Percentiles rank a stretch among this genome's conserved stretches.
Conservation (phyloP, 2,888 invertebrate genomes). For the Iselma pallidipennis region DNA sequence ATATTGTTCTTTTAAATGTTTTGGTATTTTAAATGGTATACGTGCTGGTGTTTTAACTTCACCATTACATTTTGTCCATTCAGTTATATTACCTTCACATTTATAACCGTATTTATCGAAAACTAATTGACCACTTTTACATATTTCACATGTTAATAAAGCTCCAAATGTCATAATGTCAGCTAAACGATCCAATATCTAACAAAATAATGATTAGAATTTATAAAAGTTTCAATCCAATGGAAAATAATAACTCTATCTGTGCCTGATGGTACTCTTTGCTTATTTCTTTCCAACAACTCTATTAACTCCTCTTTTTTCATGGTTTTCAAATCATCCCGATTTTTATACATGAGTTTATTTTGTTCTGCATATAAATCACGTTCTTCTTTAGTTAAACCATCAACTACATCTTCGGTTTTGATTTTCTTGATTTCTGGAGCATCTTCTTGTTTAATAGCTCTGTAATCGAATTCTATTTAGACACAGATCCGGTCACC, state of each 20-base stretch:
- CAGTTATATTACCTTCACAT: slow-evolving; percentile 75
- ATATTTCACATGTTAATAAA: slow-evolving; percentile 75
- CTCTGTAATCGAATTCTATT: slow-evolving; percentile 45
- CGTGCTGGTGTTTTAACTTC: slow-evolving; percentile 72
- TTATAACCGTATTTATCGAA: slow-evolving; percentile 77
- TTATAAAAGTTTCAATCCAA: slow-evolving; percentile 17
- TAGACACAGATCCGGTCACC: no score
- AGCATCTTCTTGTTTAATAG: slow-evolving; percentile 61
- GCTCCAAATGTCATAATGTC: slow-evolving; percentile 91
- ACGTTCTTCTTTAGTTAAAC: slow-evolving; percentile 60
- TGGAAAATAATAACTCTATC: slow-evolving; percentile 61
- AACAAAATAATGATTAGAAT: slow-evolving; percentile 36
- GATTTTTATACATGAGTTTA: slow-evolving; percentile 66
- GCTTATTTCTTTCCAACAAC: slow-evolving; percentile 74
- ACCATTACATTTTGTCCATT: slow-evolving; percentile 88
- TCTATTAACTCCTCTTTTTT: slow-evolving; percentile 64
- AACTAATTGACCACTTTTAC: slow-evolving; percentile 72
- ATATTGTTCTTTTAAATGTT: slow-evolving; percentile 60
- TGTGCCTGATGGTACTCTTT: slow-evolving; percentile 68
- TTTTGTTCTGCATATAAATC: slow-evolving; percentile 73
- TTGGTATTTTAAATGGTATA: slow-evolving; percentile 69
- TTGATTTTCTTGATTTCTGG: slow-evolving; percentile 72
- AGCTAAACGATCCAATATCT: slow-evolving; percentile 77
- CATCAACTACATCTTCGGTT: slow-evolving; percentile 61
- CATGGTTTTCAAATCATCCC: slow-evolving; percentile 67